Conservation (phyloP, 2,113 vertebrate species). For the Phoxinus phoxinus region DNA sequence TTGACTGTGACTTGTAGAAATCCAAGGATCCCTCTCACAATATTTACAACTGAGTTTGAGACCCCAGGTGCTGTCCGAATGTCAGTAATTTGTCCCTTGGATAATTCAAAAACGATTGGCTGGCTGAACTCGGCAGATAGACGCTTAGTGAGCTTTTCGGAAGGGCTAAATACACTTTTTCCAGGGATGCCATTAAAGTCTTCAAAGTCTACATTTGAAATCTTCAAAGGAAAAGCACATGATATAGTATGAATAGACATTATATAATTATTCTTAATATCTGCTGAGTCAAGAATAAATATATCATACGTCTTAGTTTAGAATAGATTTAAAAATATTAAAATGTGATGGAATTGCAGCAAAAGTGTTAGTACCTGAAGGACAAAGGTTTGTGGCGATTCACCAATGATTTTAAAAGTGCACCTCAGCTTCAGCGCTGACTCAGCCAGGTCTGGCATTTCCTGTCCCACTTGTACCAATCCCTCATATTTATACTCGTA, state of each 20-base stretch:
- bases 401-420: slow-evolving; percentile 68
- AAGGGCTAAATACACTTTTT: slow-evolving; percentile 58
- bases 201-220: slow-evolving; percentile 69
- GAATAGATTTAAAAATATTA: not conserved
- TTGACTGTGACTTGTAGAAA: slow-evolving; percentile 78
- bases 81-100: slow-evolving; percentile 66
- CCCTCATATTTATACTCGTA: slow-evolving; percentile 79
- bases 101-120: slow-evolving; percentile 72
- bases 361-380: slow-evolving; percentile 69
- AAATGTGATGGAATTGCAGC: not conserved
- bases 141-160: slow-evolving; percentile 63
- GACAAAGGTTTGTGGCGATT: slow-evolving; percentile 63
- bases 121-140: slow-evolving; percentile 67
- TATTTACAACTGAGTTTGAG: slow-evolving; percentile 74
- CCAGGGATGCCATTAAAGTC: slow-evolving; percentile 74
- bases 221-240: slow-evolving; percentile 56
- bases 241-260: not conserved
- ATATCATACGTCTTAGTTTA: not conserved
- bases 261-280: not conserved
- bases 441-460: slow-evolving; percentile 66
- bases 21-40: slow-evolving; percentile 75
- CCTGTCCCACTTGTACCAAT: slow-evolving; percentile 68
- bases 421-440: slow-evolving; percentile 69
- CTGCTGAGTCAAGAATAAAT: not conserved
- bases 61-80: slow-evolving; percentile 66